Base-by-base conservation (phyloP, 2,888 invertebrate species). In the Dusona sp. region DNA sequence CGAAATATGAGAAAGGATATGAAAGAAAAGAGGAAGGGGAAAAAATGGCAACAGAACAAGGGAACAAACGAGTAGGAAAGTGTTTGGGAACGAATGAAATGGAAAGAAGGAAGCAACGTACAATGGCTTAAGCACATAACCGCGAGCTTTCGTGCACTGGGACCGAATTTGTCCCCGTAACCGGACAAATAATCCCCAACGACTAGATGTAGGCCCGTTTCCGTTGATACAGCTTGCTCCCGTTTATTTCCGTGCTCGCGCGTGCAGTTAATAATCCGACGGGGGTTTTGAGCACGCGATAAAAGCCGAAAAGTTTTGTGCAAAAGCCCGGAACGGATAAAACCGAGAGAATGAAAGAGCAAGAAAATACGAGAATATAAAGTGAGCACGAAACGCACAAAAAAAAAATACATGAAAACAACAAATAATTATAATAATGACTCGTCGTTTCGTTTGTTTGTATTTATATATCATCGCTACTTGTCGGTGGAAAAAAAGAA, bases 181-280 rank as follows among this genome's bases (percentile, higher is more conserved):
- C 79, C 79, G 85, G 84, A 77, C 67, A 82, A 85, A 87, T 88
- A 85, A 87, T 87, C 85, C 85, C 78, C 64, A 78, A 83, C 80
- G 75, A 72, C 80, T 67, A 48, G 51, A 80, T 72, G 70, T 68
- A 61, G 81, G 73, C 83, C 81, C 85, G 88, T 84, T 91, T 91
- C 90, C 91, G 92, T 88, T 92, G 90, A 91, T 92, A 75, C 36
- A 51, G 38, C 36, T n/a, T 22, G 36, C 57, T 68, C 64, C 80
- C 51, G 51, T 81, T 79, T 82, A 75, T 82, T 82, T 67, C 80
- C 82, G 88, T 86, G 84, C 87, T 84, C 74, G 73, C 70, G 83
- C 91, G 92, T 92, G 92, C 92, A 91, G 92, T 87, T 92, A 92
- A 92, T 92, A 91, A 92, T 91, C 90, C 89, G 81, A 29, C 83